phyloP scores from a whole-genome alignment of 2,888 invertebrate genomes.

The Tromatobia lineatoria region DNA sequence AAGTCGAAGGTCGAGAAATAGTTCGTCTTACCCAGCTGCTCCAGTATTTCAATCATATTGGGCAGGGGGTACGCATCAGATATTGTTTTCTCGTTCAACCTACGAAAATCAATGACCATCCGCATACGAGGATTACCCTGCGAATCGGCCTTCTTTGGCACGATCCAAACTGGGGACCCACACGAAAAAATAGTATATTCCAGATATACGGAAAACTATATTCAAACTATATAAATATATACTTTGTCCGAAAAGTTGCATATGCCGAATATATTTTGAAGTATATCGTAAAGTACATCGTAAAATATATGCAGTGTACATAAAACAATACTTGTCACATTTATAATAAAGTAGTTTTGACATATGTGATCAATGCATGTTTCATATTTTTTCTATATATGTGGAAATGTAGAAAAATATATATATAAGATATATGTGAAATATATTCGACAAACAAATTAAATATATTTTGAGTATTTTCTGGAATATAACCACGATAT shows the following conservation, averaged over 20 bases:
- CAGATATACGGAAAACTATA: too few species aligned
- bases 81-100: too few species aligned
- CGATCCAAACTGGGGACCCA: too few species aligned
- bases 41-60: too few species aligned
- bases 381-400: constrained; percentile 5
- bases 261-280: neutral
- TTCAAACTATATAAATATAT: neutral
- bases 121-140: too few species aligned
- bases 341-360: constrained; percentile 8
- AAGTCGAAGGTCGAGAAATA: too few species aligned
- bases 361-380: constrained; percentile 6
- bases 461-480: neutral
- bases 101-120: too few species aligned
- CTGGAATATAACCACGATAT: neutral
- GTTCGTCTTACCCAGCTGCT: too few species aligned
- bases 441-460: neutral
- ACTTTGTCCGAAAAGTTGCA: neutral
- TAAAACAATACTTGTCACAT: neutral
- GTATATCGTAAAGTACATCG: constrained; percentile 13
- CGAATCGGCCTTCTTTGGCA: too few species aligned
- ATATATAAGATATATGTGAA: neutral
- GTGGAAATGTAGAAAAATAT: neutral
- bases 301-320: neutral
- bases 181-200: too few species aligned
- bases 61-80: too few species aligned